Conservation (phyloP, 1,140 invertebrate species). For the Drosophila repleta region DNA sequence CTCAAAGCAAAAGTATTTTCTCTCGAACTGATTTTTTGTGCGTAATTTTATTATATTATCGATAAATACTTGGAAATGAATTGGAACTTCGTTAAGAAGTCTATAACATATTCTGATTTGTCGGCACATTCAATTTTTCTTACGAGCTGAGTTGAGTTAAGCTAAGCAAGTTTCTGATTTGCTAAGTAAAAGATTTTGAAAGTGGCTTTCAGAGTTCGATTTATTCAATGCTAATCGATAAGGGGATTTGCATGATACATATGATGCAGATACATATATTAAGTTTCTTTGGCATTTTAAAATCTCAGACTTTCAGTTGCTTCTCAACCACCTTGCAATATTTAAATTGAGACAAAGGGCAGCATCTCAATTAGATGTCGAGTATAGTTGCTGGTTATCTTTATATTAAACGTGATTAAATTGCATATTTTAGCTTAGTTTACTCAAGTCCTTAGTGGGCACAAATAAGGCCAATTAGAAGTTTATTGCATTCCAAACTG, state of each 20-base stretch:
- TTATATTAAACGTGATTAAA: slow-evolving; percentile 12
- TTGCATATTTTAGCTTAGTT: slow-evolving; percentile 12
- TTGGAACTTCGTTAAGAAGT: background rate
- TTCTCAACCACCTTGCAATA: too few species aligned
- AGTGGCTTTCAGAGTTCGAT: too few species aligned
- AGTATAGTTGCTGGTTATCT: background rate
- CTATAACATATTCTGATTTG: background rate
- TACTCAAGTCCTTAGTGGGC: slow-evolving; percentile 5
- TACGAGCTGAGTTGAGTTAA: background rate
- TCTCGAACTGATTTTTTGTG: slow-evolving; percentile 17
- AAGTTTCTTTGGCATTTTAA: too few species aligned
- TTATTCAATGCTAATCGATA: too few species aligned
- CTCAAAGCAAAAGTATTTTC: slow-evolving; percentile 11
- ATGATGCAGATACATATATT: too few species aligned
- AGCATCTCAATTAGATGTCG: background rate
- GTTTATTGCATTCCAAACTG: slow-evolving; percentile 29
- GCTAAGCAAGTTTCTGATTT: background rate
- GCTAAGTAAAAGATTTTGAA: too few species aligned
- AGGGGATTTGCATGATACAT: too few species aligned
- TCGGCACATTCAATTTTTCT: background rate
- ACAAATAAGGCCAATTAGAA: slow-evolving; percentile 23
- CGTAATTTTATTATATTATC: slow-evolving; percentile 2
- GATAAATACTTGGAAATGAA: slow-evolving; percentile 9
- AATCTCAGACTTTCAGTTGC: too few species aligned
- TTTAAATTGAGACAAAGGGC: background rate